Conservation (phyloP, 2,797 vertebrate genomes). For the Chelon auratus region DNA sequence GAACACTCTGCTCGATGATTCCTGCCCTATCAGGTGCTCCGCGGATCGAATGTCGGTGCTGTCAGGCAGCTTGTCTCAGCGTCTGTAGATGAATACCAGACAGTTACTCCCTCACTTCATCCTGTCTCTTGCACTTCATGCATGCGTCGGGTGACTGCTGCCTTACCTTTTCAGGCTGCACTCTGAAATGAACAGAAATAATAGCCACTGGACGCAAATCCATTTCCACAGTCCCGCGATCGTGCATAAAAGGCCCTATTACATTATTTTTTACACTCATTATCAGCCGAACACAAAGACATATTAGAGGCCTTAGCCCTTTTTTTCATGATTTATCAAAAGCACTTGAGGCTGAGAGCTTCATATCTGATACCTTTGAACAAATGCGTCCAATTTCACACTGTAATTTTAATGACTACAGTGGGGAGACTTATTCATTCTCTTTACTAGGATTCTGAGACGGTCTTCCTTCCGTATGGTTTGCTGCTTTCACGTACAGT, state of each 20-base stretch:
- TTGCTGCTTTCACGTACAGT: conserved; percentile 14
- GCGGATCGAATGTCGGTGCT: conserved; percentile 72
- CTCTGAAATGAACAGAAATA: conserved; percentile 45
- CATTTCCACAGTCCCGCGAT: conserved; percentile 57
- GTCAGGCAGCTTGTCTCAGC: conserved; percentile 65
- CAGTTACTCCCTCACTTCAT: conserved; percentile 34
- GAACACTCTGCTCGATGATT: conserved; percentile 48
- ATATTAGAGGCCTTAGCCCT: conserved; percentile 54
- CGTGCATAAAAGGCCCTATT: conserved; percentile 56
- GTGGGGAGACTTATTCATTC: conserved; percentile 29
- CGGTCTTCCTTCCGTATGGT: conserved; percentile 17
- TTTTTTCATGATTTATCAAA: conserved; percentile 65
- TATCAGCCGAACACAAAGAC: conserved; percentile 68
- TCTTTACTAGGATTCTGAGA: conserved; percentile 25
- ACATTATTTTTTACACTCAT: conserved; percentile 59
- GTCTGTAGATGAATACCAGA: conserved; percentile 55
- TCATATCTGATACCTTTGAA: conserved; percentile 71
- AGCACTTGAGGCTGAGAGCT: conserved; percentile 59
- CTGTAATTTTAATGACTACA: conserved; percentile 55
- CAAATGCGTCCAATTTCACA: conserved; percentile 69
- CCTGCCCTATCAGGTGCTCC: conserved; percentile 73
- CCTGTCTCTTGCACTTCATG: conserved; percentile 28
- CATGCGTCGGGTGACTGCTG: conserved; percentile 20
- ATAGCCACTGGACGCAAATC: conserved; percentile 55
- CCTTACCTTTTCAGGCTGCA: conserved; percentile 30